Base-by-base conservation (phyloP, 2,888 invertebrate species). In the Volucella inanis region DNA sequence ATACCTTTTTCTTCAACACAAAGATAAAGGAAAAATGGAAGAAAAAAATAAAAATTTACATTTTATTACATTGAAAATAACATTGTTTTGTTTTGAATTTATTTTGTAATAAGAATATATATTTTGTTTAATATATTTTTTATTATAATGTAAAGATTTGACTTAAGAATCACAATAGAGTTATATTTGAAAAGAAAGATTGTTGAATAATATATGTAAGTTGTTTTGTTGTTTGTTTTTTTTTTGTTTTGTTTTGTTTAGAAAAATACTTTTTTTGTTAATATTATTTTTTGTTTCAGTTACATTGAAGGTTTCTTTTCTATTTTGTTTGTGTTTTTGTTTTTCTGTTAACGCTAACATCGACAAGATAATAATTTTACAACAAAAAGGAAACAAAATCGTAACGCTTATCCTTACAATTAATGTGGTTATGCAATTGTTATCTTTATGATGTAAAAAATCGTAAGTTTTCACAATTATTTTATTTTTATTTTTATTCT, bases 161-260 rank as follows among this genome's bases (percentile, higher is more conserved):
- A 87, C 76, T 84, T 87, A 84, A 87, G 81, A 81, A 87, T 84
- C 80, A 87, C 76, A 81, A 84, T 84, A 84, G 76, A 80, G 87
- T 87, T 87, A 77, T 84, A 70, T 71, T 62, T 65, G 59, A 77
- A 70, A 61, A 50, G 79, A 83, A 64, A 52, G 64, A 84, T 77
- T 38, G 64, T 59, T 74, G 41, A 68, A 70, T 71, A 50, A 62
- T 52, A 49, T 67, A 62, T 52, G 43, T 67, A 62, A 47, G 49
- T 45, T 57, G 55, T 62, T 57, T 78, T 64, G 50, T 64, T 79
- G 64, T 45, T 43, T 4, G 31, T 54, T 45, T 68, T 74, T 84
- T 39, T 39, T 18, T 18, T 18, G 18, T 18, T 22, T 22, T 22
- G 18, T 22, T 22, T 45, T 80, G 62, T 72, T 79, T 76, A 79